These are phyloP conservation scores for Danio choprae DNA, from an alignment of 2,797 vertebrate genomes.

Conservation along the genomic window DNA sequence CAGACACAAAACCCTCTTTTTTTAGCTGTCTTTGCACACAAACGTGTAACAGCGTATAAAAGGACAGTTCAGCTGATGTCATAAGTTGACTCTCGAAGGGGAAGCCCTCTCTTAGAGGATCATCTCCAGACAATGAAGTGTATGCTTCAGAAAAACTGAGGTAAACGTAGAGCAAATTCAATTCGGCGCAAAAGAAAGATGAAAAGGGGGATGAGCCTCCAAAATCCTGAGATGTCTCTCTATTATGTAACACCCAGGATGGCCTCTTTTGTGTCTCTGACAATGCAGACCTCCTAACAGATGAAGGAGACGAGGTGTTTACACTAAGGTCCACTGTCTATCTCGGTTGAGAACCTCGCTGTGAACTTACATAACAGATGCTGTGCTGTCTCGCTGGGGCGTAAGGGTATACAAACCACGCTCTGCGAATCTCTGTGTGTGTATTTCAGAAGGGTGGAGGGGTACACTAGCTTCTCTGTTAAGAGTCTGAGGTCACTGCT, in stretches of 20 bases:
- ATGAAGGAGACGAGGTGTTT: slow-evolving; percentile 46
- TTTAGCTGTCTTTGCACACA: neutral
- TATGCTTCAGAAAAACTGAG: slow-evolving; percentile 27
- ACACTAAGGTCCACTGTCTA: slow-evolving; percentile 28
- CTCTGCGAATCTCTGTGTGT: slow-evolving; percentile 23
- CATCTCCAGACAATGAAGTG: slow-evolving; percentile 19
- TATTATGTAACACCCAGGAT: slow-evolving; percentile 32
- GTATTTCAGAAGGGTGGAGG: slow-evolving; percentile 42
- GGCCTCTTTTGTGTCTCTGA: slow-evolving; percentile 42
- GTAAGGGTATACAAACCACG: slow-evolving; percentile 13
- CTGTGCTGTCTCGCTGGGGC: slow-evolving; percentile 48
- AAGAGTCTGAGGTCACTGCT: slow-evolving; percentile 53
- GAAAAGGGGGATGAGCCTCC: slow-evolving; percentile 16
- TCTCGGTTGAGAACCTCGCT: slow-evolving; percentile 31
- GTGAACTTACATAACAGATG: slow-evolving; percentile 62
- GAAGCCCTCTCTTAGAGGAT: slow-evolving; percentile 36
- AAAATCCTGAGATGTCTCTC: slow-evolving; percentile 21
- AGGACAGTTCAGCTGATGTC: slow-evolving; percentile 35
- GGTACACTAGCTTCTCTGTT: slow-evolving; percentile 54
- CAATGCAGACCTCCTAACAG: slow-evolving; percentile 35
- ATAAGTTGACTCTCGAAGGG: slow-evolving; percentile 27
- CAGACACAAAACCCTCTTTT: neutral
- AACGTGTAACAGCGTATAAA: slow-evolving; percentile 19
- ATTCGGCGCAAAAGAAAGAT: slow-evolving; percentile 4
- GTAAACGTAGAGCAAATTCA: slow-evolving; percentile 4